Evolutionary conservation across 2,797 vertebrate genomes (phyloP), one percentile per base, ranked within the genome.

Genomic region (Propithecus perrieri): DNA sequence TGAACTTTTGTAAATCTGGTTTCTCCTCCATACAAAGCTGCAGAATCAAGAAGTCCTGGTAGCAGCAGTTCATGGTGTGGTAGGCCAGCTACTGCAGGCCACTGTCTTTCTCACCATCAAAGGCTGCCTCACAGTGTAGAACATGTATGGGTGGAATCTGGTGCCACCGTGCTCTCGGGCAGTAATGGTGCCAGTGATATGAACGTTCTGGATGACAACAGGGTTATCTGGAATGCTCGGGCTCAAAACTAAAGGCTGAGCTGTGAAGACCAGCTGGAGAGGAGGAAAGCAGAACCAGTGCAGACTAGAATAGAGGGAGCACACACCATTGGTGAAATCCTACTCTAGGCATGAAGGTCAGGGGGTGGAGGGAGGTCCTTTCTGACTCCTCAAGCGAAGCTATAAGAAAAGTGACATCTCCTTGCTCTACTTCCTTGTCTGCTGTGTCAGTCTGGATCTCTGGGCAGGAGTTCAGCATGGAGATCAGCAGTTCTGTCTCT

Each of bases 31-130:
- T 98, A 0, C 99, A 98, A 0, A 99, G 99, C 96, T 99, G 99
- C n/a, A 99, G 99, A 94, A 99, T 99, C 90, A 99, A 99, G 98
- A 99, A 99, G 98, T 99, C 99, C 0, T 99, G 99, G 98, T 99
- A 99, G 28, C 99, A 98, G 22, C 99, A 99, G 97, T 99, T 99
- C 61, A 99, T 99, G 0, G 98, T 99, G 98, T 99, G 99, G 78
- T 99, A 99, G 7, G 99, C 99, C 88, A 99, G 96, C 1, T 99
- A 99, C 97, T 99, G 99, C 33, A 98, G 97, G 95, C 94, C 88
- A 30, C 98, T 99, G 0, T 98, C 75, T 0, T 97, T 99, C 90
- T 99, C 99, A 1, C 98, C 95, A 33, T 99, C 98, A 98, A 99
- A 93, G 3, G 99, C 99, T 0, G 99, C 99, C 99, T 99, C 92